Evolutionary conservation across 37 sponge, comb jelly and placozoan species (phyloP).

Genomic region (Beroe forskalii): DNA sequence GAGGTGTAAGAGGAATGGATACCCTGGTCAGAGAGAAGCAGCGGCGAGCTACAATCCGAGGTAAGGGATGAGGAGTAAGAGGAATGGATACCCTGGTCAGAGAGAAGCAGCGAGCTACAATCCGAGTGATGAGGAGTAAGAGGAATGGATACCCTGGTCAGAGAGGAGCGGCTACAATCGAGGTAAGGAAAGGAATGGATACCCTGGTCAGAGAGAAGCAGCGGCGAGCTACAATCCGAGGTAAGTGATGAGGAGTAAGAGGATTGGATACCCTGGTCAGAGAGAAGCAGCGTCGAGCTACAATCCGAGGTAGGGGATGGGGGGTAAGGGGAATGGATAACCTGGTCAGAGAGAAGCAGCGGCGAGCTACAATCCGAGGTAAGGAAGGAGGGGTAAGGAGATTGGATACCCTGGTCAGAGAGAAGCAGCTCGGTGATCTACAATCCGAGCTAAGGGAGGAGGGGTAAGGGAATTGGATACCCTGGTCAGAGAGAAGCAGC

Average conservation of each 20-base stretch:
- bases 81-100: constrained; percentile 78
- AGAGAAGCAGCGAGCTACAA: constrained; percentile 67
- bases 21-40: constrained; percentile 75
- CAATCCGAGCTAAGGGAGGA: constrained; percentile 44
- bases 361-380: constrained; percentile 22
- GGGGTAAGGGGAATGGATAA: constrained; percentile 84
- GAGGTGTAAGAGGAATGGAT: constrained; percentile 85
- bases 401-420: constrained; percentile 78
- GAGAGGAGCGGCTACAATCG: no score
- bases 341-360: constrained; percentile 75
- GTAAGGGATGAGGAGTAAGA: no score
- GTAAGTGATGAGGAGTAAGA: not conserved
- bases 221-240: constrained; percentile 11
- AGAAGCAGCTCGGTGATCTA: constrained; percentile 66
- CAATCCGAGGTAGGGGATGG: not conserved
- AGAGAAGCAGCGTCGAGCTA: constrained; percentile 67
- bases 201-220: constrained; percentile 75
- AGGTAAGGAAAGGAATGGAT: no score
- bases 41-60: constrained; percentile 11
- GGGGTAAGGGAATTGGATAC: constrained; percentile 91
- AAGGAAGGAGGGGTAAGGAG: not conserved
- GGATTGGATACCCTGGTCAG: constrained; percentile 79
- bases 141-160: no score
- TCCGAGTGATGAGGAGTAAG: not conserved
- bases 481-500: constrained; percentile 73